Percentiles rank a stretch among this genome's conserved stretches.
These are phyloP conservation scores for Solenodon paradoxus DNA, from an alignment of 2,113 vertebrate genomes.

Conservation along the genomic window DNA sequence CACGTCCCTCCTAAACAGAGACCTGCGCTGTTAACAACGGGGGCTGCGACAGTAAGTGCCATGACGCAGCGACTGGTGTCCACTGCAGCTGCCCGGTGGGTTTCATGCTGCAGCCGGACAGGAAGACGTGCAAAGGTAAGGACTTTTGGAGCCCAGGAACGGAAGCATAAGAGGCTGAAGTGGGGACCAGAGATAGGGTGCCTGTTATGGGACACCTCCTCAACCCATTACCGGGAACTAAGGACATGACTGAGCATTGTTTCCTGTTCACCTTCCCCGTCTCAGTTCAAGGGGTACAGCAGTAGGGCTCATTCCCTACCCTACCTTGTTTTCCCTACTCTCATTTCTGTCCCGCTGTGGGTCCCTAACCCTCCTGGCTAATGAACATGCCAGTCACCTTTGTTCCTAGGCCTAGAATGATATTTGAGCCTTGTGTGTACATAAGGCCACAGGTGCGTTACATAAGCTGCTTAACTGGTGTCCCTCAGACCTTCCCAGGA, in stretches of 20 bases:
- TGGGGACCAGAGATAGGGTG: background rate
- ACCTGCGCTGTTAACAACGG: conserved; percentile 98
- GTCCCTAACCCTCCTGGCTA: background rate
- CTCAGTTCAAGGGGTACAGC: background rate
- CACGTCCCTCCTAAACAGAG: conserved; percentile 83
- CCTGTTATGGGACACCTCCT: background rate
- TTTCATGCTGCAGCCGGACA: conserved; percentile 96
- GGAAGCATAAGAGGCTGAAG: accelerated
- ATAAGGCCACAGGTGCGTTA: background rate
- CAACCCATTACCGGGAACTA: background rate
- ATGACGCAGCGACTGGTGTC: conserved; percentile 93
- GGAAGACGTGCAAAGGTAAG: conserved; percentile 98
- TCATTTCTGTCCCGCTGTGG: background rate
- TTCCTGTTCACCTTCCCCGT: background rate
- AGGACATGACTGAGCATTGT: background rate
- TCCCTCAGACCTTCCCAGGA: background rate
- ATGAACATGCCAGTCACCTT: background rate
- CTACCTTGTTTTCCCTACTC: background rate
- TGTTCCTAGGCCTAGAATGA: background rate
- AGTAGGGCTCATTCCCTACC: background rate
- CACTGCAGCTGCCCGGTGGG: conserved; percentile 99
- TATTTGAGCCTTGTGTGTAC: background rate
- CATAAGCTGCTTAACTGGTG: background rate
- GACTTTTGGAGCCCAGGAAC: background rate
- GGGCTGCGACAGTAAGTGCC: conserved; percentile 97